Base-by-base conservation (phyloP, 2,888 invertebrate species). In the Drosophila dives region DNA sequence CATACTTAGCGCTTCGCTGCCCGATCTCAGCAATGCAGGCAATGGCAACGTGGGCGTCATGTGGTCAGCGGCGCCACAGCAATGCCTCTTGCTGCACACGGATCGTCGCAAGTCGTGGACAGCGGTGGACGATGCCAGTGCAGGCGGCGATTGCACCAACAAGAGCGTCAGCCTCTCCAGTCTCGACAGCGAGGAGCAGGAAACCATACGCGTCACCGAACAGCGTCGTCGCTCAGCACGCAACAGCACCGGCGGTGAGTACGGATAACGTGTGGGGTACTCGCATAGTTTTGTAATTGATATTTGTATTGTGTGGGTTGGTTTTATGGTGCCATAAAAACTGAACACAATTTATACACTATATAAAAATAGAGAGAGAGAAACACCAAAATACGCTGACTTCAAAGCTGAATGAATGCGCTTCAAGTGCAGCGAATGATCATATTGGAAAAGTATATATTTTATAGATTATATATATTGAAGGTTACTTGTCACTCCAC, bases 161-260 rank as follows among this genome's bases (percentile, higher is more conserved):
- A 94, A 94, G 84, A 93, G 94, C 91, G 95, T 96, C 90, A 96
- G 96, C 90, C 93, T 96, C 76, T 96, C 96, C 91, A 96, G 96
- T 91, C 95, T 98, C 94, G 98, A 98, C 92, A 97, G 97, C 34
- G 97, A 98, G 91, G 96, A 96, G 74, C 97, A 97, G 90, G 95
- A 95, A 90, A 95, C 94, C 67, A 92, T 93, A 68, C 90, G 93
- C 12, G 92, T 92, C 26, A 92, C 95, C 23, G 94, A 95, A 80
- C 94, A 94, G 80, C 94, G 94, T 20, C 90, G 93, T 66, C 92
- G 93, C 29, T 92, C 93, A n/a, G 93, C 94, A 49, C 91, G 94
- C 42, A 93, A 94, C 75, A 94, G 94, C 66, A 93, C 94, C 10
- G 94, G 94, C 62, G 95, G 91, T 91, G 69, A 85, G 83, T 76